Evolutionary conservation across 2,113 vertebrate genomes (phyloP).

Genomic region (Nesoenas mayeri): DNA sequence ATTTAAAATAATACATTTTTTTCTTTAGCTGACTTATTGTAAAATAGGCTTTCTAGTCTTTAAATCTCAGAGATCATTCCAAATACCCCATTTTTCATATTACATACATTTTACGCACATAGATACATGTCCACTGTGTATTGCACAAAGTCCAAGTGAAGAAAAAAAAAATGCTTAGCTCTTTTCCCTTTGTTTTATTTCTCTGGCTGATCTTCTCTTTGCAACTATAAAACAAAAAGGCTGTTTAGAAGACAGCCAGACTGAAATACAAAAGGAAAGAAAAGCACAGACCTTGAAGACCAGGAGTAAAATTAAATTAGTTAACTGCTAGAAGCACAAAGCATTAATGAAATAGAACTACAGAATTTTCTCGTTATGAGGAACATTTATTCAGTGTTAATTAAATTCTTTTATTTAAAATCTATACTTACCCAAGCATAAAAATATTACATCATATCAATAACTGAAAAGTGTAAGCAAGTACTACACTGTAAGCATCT

Average conservation of each 20-base stretch:
- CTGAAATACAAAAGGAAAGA: neutral
- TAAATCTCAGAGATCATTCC: neutral
- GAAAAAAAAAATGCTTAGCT: neutral
- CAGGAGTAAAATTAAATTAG: conserved; percentile 50
- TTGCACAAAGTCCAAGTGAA: neutral
- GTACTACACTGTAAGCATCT: neutral
- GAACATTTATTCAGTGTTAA: conserved; percentile 58
- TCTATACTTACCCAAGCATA: conserved; percentile 47
- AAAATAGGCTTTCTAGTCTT: neutral
- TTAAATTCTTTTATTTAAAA: conserved; percentile 65
- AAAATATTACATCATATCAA: conserved; percentile 48
- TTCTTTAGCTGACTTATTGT: neutral
- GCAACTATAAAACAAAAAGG: neutral
- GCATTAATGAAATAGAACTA: conserved; percentile 51
- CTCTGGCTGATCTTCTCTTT: neutral
- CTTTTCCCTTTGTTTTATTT: neutral
- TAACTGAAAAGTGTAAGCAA: conserved; percentile 34
- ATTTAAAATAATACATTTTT: neutral
- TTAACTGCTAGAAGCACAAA: conserved; percentile 51
- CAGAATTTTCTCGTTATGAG: conserved; percentile 16
- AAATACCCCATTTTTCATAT: neutral
- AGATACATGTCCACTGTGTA: neutral
- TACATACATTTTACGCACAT: neutral
- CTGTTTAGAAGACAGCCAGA: neutral
- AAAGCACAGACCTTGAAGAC: conserved; percentile 27